These are phyloP conservation scores for Eriocheir sinensis DNA, from an alignment of 1,140 invertebrate genomes.

Conservation along the genomic window DNA sequence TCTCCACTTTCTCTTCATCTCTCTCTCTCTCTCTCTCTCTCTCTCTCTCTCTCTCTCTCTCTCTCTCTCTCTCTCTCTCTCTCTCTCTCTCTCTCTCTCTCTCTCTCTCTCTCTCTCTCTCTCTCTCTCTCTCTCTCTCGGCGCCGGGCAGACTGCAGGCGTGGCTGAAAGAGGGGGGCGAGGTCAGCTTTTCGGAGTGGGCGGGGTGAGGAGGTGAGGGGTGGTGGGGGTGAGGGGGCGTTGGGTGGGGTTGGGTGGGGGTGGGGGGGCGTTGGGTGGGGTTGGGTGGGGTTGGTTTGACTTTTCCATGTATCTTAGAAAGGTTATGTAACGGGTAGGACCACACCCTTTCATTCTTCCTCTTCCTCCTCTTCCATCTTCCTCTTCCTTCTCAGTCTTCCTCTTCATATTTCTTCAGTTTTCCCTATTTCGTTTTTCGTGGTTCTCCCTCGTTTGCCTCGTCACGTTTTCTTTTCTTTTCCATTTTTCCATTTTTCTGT, in stretches of 20 bases:
- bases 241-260: neutral
- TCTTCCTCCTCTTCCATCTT: constrained; percentile 20
- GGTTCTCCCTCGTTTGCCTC: too few species aligned
- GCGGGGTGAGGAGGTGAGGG: neutral
- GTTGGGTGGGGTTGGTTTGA: neutral
- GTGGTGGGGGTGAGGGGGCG: neutral
- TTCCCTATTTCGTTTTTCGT: too few species aligned
- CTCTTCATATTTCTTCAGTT: too few species aligned
- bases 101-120: constrained; percentile 22
- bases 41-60: neutral
- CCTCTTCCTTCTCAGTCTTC: neutral
- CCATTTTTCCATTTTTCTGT: too few species aligned
- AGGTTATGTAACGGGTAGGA: neutral
- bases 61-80: constrained; percentile 17
- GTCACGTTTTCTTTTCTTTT: too few species aligned
- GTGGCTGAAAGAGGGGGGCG: neutral
- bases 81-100: constrained; percentile 17
- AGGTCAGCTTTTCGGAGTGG: constrained; percentile 20
- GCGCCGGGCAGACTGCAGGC: neutral
- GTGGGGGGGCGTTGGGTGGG: neutral
- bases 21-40: neutral
- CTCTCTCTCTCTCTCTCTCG: neutral
- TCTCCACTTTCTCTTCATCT: too few species aligned
- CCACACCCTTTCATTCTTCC: neutral
- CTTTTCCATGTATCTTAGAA: constrained; percentile 8